Conservation (phyloP, 2,113 vertebrate genomes). For the Guaruba guarouba region DNA sequence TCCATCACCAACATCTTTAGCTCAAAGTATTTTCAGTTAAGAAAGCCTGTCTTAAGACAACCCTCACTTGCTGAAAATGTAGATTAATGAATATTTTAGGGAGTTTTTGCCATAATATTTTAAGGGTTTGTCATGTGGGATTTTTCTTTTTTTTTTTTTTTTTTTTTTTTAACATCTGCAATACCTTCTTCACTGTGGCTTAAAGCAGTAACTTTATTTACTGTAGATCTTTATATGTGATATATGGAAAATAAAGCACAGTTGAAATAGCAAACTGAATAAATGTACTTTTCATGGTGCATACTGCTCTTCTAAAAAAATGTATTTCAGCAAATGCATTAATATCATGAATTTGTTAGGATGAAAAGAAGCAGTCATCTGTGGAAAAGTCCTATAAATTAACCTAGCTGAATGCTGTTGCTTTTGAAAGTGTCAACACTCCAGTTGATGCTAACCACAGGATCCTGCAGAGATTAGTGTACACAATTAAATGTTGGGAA, state of each 20-base stretch:
- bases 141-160: no score
- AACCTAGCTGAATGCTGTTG: conserved; percentile 24
- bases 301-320: neutral
- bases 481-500: conserved; percentile 53
- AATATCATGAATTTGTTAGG: neutral
- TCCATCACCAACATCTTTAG: neutral
- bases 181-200: neutral
- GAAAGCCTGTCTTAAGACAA: neutral
- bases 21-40: neutral
- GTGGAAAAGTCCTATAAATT: conserved; percentile 31
- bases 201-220: neutral
- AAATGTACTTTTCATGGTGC: neutral
- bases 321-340: neutral
- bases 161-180: neutral
- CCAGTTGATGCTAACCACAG: conserved; percentile 23
- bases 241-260: neutral
- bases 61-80: neutral
- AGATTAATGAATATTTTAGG: conserved; percentile 3
- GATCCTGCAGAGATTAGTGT: conserved; percentile 48
- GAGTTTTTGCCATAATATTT: neutral
- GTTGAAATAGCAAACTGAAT: neutral
- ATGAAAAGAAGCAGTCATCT: neutral
- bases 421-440: conserved; percentile 5
- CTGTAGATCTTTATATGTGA: neutral
- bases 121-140: neutral